Conservation (phyloP, 2,888 invertebrate species). For the Molanna angustata region DNA sequence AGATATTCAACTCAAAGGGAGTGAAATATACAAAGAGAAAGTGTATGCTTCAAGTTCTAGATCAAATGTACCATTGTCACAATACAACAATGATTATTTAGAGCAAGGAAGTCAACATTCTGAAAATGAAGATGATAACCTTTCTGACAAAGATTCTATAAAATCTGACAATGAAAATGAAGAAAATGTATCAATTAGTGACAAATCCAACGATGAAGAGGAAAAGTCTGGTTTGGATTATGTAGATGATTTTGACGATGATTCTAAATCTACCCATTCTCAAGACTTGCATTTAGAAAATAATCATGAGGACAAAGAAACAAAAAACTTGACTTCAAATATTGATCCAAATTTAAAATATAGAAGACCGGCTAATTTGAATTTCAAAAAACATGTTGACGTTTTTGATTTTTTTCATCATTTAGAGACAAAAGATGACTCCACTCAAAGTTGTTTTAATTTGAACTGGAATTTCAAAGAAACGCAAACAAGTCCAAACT, state of each 20-base stretch:
- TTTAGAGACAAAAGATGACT: constrained; percentile 47
- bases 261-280: constrained; percentile 29
- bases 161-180: constrained; percentile 15
- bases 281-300: constrained; percentile 6
- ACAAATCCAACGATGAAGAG: constrained; percentile 32
- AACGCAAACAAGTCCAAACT: constrained; percentile 46
- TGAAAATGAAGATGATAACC: constrained; percentile 41
- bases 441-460: constrained; percentile 45
- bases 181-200: constrained; percentile 23
- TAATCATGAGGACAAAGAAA: constrained; percentile 2
- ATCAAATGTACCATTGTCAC: too few species aligned
- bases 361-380: constrained; percentile 39
- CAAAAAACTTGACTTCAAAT: background rate
- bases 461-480: constrained; percentile 46
- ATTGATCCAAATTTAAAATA: constrained; percentile 33
- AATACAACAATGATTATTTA: too few species aligned
- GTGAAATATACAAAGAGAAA: too few species aligned
- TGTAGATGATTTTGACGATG: constrained; percentile 52
- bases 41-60: too few species aligned
- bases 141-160: background rate
- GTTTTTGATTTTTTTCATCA: constrained; percentile 49
- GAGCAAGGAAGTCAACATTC: too few species aligned
- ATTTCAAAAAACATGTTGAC: constrained; percentile 48
- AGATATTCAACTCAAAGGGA: constrained; percentile 50
- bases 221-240: constrained; percentile 40